phyloP scores from a whole-genome alignment of 1,140 invertebrate genomes.

The Drosophila novamexicana region DNA sequence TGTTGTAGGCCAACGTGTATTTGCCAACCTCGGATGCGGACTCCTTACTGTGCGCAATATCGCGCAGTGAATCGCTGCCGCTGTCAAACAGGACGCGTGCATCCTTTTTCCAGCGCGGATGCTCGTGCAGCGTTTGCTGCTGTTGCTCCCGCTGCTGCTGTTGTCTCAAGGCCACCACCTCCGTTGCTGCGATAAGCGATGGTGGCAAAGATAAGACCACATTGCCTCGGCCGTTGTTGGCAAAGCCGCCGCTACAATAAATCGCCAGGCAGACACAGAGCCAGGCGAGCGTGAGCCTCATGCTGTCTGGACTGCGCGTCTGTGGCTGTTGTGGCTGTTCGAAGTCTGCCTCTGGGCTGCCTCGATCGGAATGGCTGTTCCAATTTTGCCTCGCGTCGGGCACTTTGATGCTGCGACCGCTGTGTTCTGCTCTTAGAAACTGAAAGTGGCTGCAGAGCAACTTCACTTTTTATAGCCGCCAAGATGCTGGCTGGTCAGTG shows the following conservation, averaged over 20 bases:
- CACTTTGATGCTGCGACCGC: constrained; percentile 67
- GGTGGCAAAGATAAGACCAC: constrained; percentile 83
- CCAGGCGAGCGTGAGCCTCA: constrained; percentile 81
- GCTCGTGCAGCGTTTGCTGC: constrained; percentile 30
- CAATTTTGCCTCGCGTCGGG: constrained; percentile 65
- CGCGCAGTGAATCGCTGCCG: constrained; percentile 50
- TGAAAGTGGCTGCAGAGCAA: constrained; percentile 73
- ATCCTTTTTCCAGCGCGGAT: constrained; percentile 70
- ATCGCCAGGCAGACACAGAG: constrained; percentile 76
- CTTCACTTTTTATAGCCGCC: constrained; percentile 75
- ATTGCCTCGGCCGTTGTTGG: constrained; percentile 66
- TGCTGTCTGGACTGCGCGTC: constrained; percentile 50
- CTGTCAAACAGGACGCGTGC: constrained; percentile 77
- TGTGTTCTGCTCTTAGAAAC: constrained; percentile 72
- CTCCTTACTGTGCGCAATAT: constrained; percentile 54
- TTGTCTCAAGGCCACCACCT: constrained; percentile 77
- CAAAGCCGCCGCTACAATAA: constrained; percentile 74
- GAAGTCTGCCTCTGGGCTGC: constrained; percentile 25
- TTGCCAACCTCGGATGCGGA: constrained; percentile 24
- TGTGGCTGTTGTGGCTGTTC: background rate
- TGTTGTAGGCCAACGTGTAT: constrained; percentile 23
- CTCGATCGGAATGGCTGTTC: constrained; percentile 51
- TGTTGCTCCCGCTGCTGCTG: constrained; percentile 24
- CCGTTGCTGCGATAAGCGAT: constrained; percentile 82
- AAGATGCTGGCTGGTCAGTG: constrained; percentile 18